Conservation (phyloP, 2,113 vertebrate genomes). For the Prietella phreatophila region DNA sequence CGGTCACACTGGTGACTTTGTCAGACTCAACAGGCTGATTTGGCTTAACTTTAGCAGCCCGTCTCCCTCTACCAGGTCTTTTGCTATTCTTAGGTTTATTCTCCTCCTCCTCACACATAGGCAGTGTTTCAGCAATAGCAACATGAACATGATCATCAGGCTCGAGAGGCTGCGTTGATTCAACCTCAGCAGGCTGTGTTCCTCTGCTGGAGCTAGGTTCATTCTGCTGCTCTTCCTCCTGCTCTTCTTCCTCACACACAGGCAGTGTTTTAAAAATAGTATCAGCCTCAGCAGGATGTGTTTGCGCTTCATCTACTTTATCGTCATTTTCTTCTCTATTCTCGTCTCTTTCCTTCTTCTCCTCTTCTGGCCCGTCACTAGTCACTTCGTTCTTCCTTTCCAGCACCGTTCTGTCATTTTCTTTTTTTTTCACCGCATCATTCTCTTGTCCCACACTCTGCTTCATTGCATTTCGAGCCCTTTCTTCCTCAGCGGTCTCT, state of each 20-base stretch:
- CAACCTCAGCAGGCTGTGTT: not conserved
- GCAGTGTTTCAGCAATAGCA: conserved; percentile 54
- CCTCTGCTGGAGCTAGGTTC: not conserved
- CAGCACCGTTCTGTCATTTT: not conserved
- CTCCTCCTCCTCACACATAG: conserved; percentile 30
- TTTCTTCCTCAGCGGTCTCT: not conserved
- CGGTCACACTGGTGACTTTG: not conserved
- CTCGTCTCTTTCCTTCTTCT: not conserved
- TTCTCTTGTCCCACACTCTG: not conserved
- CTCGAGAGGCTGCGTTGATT: conserved; percentile 5
- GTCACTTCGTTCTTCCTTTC: not conserved
- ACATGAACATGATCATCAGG: not conserved
- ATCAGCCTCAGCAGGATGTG: not conserved
- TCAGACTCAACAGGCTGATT: not conserved
- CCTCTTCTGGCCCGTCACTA: not conserved
- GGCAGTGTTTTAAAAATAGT: conserved; percentile 55
- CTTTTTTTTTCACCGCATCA: not conserved
- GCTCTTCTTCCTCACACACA: conserved; percentile 33
- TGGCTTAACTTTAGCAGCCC: not conserved
- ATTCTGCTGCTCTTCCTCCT: not conserved
- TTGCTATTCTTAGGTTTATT: not conserved
- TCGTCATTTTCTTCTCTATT: not conserved
- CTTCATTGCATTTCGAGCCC: not conserved
- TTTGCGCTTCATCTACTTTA: not conserved
- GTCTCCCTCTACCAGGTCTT: not conserved